Conservation (phyloP, 1,140 invertebrate species). For the Cydia fagiglandana region DNA sequence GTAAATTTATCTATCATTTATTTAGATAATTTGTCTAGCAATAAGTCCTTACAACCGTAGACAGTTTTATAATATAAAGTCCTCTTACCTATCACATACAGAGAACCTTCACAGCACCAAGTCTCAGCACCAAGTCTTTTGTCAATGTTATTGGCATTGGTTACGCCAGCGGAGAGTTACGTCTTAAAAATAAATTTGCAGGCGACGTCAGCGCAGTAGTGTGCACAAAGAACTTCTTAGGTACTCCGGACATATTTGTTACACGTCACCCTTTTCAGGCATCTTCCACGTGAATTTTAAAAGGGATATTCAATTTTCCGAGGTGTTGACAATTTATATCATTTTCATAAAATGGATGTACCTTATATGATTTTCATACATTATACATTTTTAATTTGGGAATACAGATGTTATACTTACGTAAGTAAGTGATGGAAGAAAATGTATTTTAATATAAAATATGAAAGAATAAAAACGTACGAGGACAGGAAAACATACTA, state of each 20-base stretch:
- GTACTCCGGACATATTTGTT: slow-evolving; percentile 3
- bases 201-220: background rate
- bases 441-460: no score
- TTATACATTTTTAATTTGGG: background rate
- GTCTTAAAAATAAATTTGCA: slow-evolving; percentile 12
- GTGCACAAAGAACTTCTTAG: background rate
- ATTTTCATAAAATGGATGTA: no score
- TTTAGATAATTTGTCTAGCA: no score
- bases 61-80: no score
- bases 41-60: no score
- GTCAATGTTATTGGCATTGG: background rate
- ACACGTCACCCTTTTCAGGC: slow-evolving; percentile 9
- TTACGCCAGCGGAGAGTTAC: background rate
- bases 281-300: slow-evolving; percentile 10
- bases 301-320: slow-evolving; percentile 5
- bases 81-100: no score
- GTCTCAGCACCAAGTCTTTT: no score
- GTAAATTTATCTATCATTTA: no score
- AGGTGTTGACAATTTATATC: background rate
- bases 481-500: no score
- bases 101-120: no score
- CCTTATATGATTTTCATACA: background rate
- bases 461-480: no score
- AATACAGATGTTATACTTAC: background rate
- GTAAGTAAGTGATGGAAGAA: no score